These are phyloP conservation scores for Anneissia japonica DNA, from an alignment of 35 echinoderm and acorn worm genomes.

Conservation along the genomic window DNA sequence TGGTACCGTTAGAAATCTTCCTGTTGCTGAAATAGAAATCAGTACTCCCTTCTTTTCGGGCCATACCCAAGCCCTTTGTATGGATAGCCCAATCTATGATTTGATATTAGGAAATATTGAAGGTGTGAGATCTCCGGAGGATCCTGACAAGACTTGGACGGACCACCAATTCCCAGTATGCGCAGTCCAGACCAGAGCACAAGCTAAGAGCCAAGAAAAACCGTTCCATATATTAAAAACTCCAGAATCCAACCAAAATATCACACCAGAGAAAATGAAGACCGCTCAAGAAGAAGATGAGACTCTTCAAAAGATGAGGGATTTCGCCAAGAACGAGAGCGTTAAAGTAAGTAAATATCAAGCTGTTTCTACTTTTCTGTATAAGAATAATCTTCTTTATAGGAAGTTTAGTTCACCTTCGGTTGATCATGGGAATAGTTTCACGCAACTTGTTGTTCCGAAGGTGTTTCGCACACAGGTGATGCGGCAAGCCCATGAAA, in stretches of 20 bases:
- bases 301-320: not conserved
- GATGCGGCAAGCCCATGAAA: constrained; percentile 39
- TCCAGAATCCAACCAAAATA: not conserved
- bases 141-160: not conserved
- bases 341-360: not conserved
- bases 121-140: not conserved
- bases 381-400: not conserved
- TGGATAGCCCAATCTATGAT: not conserved
- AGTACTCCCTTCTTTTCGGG: not conserved
- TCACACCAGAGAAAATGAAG: not conserved
- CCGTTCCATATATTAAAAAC: not conserved
- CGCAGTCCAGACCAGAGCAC: too few relatives aligned
- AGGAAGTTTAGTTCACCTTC: not conserved
- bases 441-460: not conserved
- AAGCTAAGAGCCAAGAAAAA: too few relatives aligned
- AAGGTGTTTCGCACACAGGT: not conserved
- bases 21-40: not conserved
- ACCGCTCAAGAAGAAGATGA: not conserved
- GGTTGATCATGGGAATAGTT: not conserved
- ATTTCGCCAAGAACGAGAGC: not conserved
- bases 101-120: not conserved
- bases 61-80: not conserved
- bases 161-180: not conserved
- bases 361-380: not conserved
- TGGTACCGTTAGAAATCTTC: not conserved